Evolutionary conservation across 30 jellyfish, hydroid and myxozoan species (phyloP).

Genomic region (Nemopilema nomurai): DNA sequence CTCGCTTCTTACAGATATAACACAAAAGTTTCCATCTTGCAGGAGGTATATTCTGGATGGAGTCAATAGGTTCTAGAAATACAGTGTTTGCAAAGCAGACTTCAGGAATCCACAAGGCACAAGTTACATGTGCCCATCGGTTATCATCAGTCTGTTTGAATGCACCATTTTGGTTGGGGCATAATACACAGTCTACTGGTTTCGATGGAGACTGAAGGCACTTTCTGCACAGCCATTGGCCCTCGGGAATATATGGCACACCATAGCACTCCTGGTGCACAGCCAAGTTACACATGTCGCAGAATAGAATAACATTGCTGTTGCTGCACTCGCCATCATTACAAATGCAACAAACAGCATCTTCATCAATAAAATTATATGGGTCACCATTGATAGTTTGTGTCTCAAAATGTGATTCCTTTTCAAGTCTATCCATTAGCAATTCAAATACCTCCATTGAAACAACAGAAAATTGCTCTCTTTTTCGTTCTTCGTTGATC

Average conservation of each 20-base stretch:
- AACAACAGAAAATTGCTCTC: slow-evolving; percentile 66
- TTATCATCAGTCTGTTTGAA: slow-evolving; percentile 96
- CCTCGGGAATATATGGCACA: slow-evolving; percentile 99
- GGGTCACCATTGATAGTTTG: slow-evolving; percentile 97
- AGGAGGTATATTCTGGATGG: slow-evolving; percentile 91
- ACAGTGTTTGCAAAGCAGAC: slow-evolving; percentile 98
- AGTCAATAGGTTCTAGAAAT: slow-evolving; percentile 97
- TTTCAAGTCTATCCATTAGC: slow-evolving; percentile 95
- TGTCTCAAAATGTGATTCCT: slow-evolving; percentile 97
- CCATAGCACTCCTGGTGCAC: slow-evolving; percentile 99
- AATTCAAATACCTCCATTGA: slow-evolving; percentile 88
- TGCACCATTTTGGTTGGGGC: slow-evolving; percentile 98
- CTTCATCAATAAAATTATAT: slow-evolving; percentile 93
- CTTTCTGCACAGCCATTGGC: slow-evolving; percentile 98
- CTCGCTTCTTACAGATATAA: slow-evolving; percentile 88
- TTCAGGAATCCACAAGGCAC: slow-evolving; percentile 99
- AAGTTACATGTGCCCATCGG: slow-evolving; percentile 97
- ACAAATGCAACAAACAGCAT: slow-evolving; percentile 99
- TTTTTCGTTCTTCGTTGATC: slow-evolving; percentile 84
- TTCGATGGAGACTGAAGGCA: slow-evolving; percentile 97
- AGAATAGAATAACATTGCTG: slow-evolving; percentile 91
- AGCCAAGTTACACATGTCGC: slow-evolving; percentile 99
- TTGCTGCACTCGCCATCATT: slow-evolving; percentile 98
- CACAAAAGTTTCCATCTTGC: slow-evolving; percentile 96
- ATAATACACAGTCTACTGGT: slow-evolving; percentile 92